Evolutionary conservation across 37 sponge, comb jelly and placozoan genomes (phyloP), one percentile per base, ranked within the genome.

Genomic region (Oopsacas minuta): DNA sequence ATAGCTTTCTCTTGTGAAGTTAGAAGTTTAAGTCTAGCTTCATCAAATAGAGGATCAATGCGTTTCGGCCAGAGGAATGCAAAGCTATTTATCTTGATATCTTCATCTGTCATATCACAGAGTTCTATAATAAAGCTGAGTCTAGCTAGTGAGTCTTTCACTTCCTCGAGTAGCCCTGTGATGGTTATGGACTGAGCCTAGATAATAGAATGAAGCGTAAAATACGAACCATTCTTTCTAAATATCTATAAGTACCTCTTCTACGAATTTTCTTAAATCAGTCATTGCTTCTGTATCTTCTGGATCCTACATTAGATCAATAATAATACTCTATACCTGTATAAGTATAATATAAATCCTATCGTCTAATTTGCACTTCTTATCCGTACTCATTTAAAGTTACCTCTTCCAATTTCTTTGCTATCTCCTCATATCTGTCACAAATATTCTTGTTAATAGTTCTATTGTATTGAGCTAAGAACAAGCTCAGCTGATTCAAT

Each of bases 1-100:
- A 61, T 92, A 36, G 93, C 99, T 82, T 85, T 81, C 38, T 94
- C 95, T 38, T 91, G 87, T 51, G 87, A 49, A 36, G 87, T 69
- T 10, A 38, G 86, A 49, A 97, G 87, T 36, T 90, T 85, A 86
- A 86, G 86, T 53, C 89, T 88, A 38, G 92, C 89, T 38, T 92
- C 91, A 23, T 97, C 93, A 93, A 97, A 94, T 37, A 94, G 91
- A 0, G 95, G 95, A 37, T 90, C 93, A 87, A 97, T 94, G 42
- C 88, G 86, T 7, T 51, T 85, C 15, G 99, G 99, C 99, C 99
- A 97, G 61, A 86, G 88, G 82, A 97, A 91, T 17, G 92, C 90
- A 84, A 88, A 85, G 83, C 85, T 91, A 86, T 97, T 97, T 81
- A 97, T 86, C 61, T 86, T 90, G 39, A 97, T 87, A 52, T 97